Percentiles rank a stretch among this genome's conserved stretches.
These are phyloP conservation scores for Micrasema minimum DNA, from an alignment of 1,140 invertebrate genomes.

Conservation along the genomic window DNA sequence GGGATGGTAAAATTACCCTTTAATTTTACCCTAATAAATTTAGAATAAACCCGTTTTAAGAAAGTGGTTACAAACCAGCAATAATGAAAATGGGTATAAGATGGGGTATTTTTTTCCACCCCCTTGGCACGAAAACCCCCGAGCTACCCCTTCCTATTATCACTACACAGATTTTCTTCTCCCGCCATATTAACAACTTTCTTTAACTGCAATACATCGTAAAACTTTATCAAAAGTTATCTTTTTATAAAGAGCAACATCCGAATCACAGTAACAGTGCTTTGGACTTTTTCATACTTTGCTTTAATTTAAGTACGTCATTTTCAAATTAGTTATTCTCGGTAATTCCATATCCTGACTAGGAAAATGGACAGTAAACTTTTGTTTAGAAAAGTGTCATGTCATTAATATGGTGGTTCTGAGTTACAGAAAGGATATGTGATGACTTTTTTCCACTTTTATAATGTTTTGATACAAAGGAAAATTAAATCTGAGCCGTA, in stretches of 20 bases:
- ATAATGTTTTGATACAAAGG: slow-evolving; percentile 7
- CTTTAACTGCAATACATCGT: slow-evolving; percentile 16
- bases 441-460: slow-evolving; percentile 7
- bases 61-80: too few species aligned
- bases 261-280: background rate
- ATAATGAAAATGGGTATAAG: too few species aligned
- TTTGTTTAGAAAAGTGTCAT: slow-evolving; percentile 9
- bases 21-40: too few species aligned
- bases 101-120: background rate
- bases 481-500: slow-evolving; percentile 15
- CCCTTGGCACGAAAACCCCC: slow-evolving; percentile 9
- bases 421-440: background rate
- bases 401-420: slow-evolving; percentile 12
- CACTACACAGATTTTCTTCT: slow-evolving; percentile 46
- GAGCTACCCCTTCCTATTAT: background rate
- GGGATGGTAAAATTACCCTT: too few species aligned
- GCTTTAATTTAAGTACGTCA: background rate
- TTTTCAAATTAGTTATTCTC: slow-evolving; percentile 18
- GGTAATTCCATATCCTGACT: slow-evolving; percentile 4
- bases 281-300: background rate
- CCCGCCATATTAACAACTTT: slow-evolving; percentile 39
- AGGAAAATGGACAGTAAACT: slow-evolving; percentile 9
- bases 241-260: background rate
- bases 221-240: slow-evolving; percentile 1
- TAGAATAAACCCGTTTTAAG: too few species aligned